Base-by-base conservation (phyloP, 2,888 invertebrate genomes). In the Sesia bembeciformis region DNA sequence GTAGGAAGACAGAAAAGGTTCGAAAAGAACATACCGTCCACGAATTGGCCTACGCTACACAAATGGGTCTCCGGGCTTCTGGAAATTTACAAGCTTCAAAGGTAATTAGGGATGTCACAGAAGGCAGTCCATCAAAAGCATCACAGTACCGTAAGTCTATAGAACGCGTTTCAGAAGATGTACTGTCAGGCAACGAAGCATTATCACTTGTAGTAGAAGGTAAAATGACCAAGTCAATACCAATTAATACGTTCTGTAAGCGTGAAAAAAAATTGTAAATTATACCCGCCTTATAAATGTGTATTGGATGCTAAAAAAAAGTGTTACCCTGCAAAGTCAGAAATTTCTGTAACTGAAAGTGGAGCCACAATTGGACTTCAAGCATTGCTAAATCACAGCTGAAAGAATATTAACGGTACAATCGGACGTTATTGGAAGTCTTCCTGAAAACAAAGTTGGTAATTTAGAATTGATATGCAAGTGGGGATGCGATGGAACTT, bases 401-500 rank as follows among this genome's bases (percentile, higher is more conserved):
- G 51, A 55, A 38, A 40, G 51, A 49, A 4, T 49, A 49, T 49
- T 6, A 6, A 5, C n/a, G 8, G 4, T n/a, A 6, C 49, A 5
- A 6, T 5, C 4, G 4, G 49, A 49, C 4, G 49, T 49, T n/a
- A 4, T 41, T 5, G 6, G 4, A 41, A 5, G 4, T 4, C 4
- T 41, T 5, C 4, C 41, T 5, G 6, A 41, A 41, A 6, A 41
- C 6, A 4, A 41, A 6, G 4, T 41, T 5, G 4, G 6, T 5
- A 41, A 41, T 41, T 5, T 41, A 5, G 4, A 52, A 39, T 52
- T 57, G 39, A 58, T 58, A 40, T 54, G 55, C 43, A 58, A 58
- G 40, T 58, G 55, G 57, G 56, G 58, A 5, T 60, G 56, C 54
- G 58, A 58, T 43, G 61, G 59, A 41, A 56, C 57, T 39, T 54